phyloP scores from a whole-genome alignment of 2,888 invertebrate species.

The Sinopyrophorus schimmeli region DNA sequence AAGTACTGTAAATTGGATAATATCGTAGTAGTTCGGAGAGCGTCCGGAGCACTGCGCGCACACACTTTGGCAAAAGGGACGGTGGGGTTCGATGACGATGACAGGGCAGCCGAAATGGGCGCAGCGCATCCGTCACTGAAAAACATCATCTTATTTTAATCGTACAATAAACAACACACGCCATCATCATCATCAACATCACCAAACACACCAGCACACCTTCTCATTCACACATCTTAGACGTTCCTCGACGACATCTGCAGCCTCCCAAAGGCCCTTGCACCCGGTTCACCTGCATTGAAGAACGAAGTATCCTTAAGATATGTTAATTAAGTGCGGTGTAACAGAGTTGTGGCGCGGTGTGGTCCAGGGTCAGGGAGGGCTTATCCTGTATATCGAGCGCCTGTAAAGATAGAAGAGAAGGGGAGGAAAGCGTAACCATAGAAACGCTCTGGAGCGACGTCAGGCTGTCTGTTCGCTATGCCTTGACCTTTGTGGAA shows the following conservation, averaged over 20 bases:
- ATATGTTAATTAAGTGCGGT: slow-evolving; percentile 22
- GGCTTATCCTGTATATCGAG: slow-evolving; percentile 35
- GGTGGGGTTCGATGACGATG: slow-evolving; percentile 39
- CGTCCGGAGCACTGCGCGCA: slow-evolving; percentile 56
- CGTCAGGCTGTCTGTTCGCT: slow-evolving; percentile 35
- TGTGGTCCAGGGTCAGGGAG: slow-evolving; percentile 35
- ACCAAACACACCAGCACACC: no score
- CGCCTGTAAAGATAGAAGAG: slow-evolving; percentile 30
- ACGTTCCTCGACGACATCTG: no score
- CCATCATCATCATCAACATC: no score
- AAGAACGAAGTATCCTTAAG: no score
- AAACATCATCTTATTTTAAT: no score
- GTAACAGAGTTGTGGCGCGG: slow-evolving; percentile 23
- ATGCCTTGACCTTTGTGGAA: slow-evolving; percentile 29
- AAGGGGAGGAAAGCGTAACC: slow-evolving; percentile 31
- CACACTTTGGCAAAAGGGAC: slow-evolving; percentile 49
- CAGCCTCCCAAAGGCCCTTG: no score
- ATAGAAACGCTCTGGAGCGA: slow-evolving; percentile 33
- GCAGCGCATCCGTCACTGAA: slow-evolving; percentile 65
- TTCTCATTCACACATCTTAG: no score
- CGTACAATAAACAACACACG: no score
- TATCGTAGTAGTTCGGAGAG: slow-evolving; percentile 52
- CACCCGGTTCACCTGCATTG: no score
- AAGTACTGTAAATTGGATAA: slow-evolving; percentile 55
- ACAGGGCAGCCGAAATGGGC: slow-evolving; percentile 47